Evolutionary conservation across 2,113 vertebrate species (phyloP), one percentile per base, ranked within the genome.

Genomic region (Rhea pennata): DNA sequence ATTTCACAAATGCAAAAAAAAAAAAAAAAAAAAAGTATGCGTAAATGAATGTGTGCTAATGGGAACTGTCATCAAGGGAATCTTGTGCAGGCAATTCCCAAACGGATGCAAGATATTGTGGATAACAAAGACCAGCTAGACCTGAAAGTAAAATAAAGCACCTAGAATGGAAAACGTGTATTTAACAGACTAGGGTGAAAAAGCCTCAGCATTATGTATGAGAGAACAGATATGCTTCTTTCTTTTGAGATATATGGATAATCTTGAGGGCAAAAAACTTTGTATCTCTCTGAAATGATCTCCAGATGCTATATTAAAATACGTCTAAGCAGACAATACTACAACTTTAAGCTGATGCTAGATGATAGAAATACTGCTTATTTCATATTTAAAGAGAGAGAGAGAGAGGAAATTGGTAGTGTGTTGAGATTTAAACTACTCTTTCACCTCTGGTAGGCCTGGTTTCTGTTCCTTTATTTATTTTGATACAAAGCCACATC

Each of bases 31-130:
- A 36, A 85, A 90, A n/a, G 40, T 48, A 89, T 93, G 82, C 1
- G 27, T 84, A 90, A 96, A 95, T 97, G 94, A 97, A 95, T 23
- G 80, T 82, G 94, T 84, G 95, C 75, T 97, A 97, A 97, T 96
- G 90, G 95, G 78, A 97, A 90, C 95, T 96, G 84, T 96, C 96
- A 96, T 67, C 95, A 78, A n/a, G 29, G 23, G 89, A 93, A 90
- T 85, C 66, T 80, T 91, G 72, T 69, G 74, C 80, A 48, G 84
- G 70, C 81, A 85, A 69, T 95, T 97, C 94, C 93, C 13, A 15
- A 90, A 85, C 1, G 67, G 87, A 95, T 95, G 72, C 46, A 66
- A 96, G 96, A 84, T 93, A 44, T 13, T 42, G n/a, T 65, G 80
- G 88, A 72, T 93, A 94, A 78, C 69, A 20, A 44, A 72, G 65